Evolutionary conservation across 2,113 vertebrate species (phyloP).

Genomic region (Solea solea): DNA sequence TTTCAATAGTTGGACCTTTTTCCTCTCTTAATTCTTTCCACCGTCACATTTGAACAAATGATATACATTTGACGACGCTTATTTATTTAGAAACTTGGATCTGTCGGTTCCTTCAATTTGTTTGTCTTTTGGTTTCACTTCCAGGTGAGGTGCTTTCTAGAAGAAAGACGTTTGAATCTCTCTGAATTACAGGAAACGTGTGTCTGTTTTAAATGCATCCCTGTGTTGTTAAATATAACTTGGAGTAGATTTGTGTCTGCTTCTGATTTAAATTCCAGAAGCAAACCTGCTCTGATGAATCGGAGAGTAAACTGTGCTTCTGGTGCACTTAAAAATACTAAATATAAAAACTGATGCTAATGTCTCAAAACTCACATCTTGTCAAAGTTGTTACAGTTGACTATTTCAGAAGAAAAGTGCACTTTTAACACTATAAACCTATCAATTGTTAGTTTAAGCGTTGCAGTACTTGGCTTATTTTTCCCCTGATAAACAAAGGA

Average conservation of each 20-base stretch:
- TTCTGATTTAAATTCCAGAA: too few species aligned
- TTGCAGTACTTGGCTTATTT: not conserved
- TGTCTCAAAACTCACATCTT: too few species aligned
- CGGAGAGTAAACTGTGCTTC: not conserved
- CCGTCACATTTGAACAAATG: not conserved
- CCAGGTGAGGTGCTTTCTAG: not conserved
- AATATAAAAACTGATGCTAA: too few species aligned
- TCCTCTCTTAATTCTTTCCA: not conserved
- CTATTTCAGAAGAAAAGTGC: too few species aligned
- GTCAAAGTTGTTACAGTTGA: too few species aligned
- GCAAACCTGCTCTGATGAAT: not conserved
- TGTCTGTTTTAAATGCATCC: not conserved
- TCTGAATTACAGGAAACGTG: not conserved
- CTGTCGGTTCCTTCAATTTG: not conserved
- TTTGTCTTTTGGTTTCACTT: slow-evolving; percentile 40
- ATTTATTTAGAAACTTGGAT: not conserved
- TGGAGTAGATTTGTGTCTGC: not conserved
- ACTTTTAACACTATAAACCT: too few species aligned
- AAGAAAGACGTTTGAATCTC: not conserved
- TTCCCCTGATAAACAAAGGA: not conserved
- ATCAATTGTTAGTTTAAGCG: too few species aligned
- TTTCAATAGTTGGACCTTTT: slow-evolving; percentile 66
- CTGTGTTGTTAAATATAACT: too few species aligned
- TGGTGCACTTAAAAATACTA: too few species aligned
- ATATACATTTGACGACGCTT: not conserved